Percentiles rank a stretch among this genome's conserved stretches.
Evolutionary conservation across 2,888 invertebrate species (phyloP).

Genomic region (Limnephilus marmoratus): DNA sequence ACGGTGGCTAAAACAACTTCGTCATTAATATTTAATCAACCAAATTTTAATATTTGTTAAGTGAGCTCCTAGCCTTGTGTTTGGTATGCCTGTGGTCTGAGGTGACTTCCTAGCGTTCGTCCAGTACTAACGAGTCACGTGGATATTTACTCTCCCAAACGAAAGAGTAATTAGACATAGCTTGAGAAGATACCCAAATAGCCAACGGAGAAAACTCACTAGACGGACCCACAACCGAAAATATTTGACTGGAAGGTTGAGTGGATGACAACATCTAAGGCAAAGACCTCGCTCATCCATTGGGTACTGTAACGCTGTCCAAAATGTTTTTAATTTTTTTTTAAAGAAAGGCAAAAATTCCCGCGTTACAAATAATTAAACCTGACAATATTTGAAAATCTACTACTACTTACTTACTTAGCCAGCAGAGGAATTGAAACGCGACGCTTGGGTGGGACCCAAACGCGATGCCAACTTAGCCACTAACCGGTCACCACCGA

Average conservation of each 20-base stretch:
- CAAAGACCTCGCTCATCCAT: no score
- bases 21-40: background rate
- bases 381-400: no score
- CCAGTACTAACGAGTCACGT: slow-evolving; percentile 63
- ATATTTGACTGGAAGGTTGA: background rate
- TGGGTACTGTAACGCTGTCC: no score
- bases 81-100: background rate
- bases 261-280: background rate
- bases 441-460: no score
- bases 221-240: background rate
- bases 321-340: no score
- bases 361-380: no score
- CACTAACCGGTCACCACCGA: no score
- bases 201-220: background rate
- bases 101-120: background rate
- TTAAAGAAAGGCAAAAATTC: no score
- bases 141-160: slow-evolving; percentile 62
- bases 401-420: no score
- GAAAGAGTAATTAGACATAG: slow-evolving; percentile 64
- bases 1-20: background rate
- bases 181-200: slow-evolving; percentile 52
- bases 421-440: no score
- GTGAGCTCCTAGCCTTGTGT: background rate
- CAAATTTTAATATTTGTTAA: background rate
- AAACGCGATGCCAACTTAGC: no score